Evolutionary conservation across 1,140 invertebrate species (phyloP).

Genomic region (Macrocentrus cingulum): DNA sequence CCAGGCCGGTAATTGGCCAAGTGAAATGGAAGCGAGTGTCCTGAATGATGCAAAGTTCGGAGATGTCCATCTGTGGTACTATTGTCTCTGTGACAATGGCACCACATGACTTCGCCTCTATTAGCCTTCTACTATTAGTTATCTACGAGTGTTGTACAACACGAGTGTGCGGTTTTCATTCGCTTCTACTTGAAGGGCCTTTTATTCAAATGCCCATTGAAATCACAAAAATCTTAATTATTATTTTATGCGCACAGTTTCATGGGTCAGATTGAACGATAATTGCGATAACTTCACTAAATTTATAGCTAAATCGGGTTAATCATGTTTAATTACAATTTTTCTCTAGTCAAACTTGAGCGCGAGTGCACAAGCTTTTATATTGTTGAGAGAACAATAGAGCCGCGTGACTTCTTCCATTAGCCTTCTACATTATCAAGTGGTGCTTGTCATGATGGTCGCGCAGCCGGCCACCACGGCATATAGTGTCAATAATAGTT

Average conservation of each 20-base stretch:
- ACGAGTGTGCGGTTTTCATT: background rate
- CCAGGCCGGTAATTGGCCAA: conserved; percentile 1
- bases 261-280: too few species aligned
- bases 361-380: too few species aligned
- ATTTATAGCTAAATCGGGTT: too few species aligned
- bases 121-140: conserved; percentile 11
- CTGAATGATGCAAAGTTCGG: background rate
- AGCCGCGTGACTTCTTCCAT: conserved; percentile 53
- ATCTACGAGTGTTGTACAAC: conserved; percentile 4
- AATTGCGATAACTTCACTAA: too few species aligned
- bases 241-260: too few species aligned
- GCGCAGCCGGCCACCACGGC: conserved; percentile 24
- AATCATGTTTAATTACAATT: too few species aligned
- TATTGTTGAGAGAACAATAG: conserved; percentile 46
- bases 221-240: too few species aligned
- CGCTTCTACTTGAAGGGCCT: background rate
- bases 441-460: conserved; percentile 36
- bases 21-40: conserved; percentile 5
- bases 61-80: conserved; percentile 11
- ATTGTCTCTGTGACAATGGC: conserved; percentile 19
- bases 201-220: background rate
- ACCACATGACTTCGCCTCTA: conserved; percentile 17
- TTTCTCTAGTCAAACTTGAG: too few species aligned
- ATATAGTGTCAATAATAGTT: conserved; percentile 35
- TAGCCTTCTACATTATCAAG: conserved; percentile 42